phyloP scores from a whole-genome alignment of 2,888 invertebrate species.

The Stenolophus ochropezus region DNA sequence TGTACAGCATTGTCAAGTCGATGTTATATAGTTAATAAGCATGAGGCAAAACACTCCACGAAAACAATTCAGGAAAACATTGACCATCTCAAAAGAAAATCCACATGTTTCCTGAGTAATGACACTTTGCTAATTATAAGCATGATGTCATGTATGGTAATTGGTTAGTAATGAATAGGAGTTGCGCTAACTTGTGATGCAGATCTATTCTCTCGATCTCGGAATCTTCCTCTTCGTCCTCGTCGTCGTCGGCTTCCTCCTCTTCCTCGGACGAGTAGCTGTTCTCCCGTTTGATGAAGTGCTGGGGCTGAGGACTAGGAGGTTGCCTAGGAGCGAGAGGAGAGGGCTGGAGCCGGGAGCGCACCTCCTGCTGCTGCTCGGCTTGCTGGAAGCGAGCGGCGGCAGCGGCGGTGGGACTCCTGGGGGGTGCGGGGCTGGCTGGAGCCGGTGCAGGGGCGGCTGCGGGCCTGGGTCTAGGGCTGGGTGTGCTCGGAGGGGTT shows the following conservation, averaged over 20 bases:
- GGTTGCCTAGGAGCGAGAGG: not conserved
- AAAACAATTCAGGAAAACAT: not conserved
- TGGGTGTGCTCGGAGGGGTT: not conserved
- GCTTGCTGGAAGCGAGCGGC: conserved; percentile 9
- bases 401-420: not conserved
- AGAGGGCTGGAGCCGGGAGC: not conserved
- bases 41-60: not conserved
- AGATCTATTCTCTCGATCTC: conserved; percentile 57
- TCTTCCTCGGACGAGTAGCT: conserved; percentile 59
- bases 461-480: not conserved
- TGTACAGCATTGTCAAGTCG: not conserved
- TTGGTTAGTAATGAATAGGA: not conserved
- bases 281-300: conserved; percentile 49
- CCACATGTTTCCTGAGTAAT: not conserved
- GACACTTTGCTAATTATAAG: not conserved
- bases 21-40: not conserved
- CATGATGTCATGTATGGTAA: not conserved
- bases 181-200: conserved; percentile 54
- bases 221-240: conserved; percentile 62
- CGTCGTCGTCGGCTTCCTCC: conserved; percentile 61
- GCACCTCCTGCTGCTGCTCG: not conserved
- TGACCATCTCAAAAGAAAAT: not conserved
- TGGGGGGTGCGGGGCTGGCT: not conserved
- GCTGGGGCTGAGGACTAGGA: conserved; percentile 37
- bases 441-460: not conserved